These are phyloP conservation scores for Gymnoscopelus microlampas DNA, from an alignment of 2,797 vertebrate genomes.

Conservation along the genomic window DNA sequence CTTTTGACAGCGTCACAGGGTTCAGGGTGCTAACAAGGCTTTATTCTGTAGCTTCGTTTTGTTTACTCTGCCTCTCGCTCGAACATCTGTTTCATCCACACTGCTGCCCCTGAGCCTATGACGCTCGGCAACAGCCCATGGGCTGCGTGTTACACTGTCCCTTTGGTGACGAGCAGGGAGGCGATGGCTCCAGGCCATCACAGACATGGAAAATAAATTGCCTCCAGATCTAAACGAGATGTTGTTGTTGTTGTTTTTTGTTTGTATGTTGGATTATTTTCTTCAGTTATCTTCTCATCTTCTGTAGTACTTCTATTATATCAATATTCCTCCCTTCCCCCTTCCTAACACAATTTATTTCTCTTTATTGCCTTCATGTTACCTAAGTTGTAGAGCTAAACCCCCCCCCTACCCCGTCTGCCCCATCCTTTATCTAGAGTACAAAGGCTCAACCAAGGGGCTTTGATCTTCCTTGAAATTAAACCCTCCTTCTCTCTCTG, in stretches of 20 bases:
- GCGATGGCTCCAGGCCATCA: conserved; percentile 49
- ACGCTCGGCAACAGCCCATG: conserved; percentile 50
- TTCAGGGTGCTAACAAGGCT: conserved; percentile 55
- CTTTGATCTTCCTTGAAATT: conserved; percentile 66
- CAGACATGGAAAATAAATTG: conserved; percentile 68
- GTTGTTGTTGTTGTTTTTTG: conserved; percentile 30
- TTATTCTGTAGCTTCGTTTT: conserved; percentile 27
- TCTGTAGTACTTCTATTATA: conserved; percentile 26
- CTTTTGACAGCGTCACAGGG: conserved; percentile 63
- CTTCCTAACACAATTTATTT: conserved; percentile 18
- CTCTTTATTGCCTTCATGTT: conserved; percentile 44
- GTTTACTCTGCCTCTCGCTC: conserved; percentile 10
- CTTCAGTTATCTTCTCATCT: conserved; percentile 2
- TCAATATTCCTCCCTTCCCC: neutral
- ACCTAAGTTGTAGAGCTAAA: conserved; percentile 59
- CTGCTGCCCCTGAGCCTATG: conserved; percentile 32
- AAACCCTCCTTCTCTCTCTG: conserved; percentile 36
- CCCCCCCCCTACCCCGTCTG: conserved; percentile 8
- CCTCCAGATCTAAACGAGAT: conserved; percentile 50
- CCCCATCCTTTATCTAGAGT: conserved; percentile 58
- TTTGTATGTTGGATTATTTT: conserved; percentile 21
- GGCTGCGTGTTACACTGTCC: conserved; percentile 52
- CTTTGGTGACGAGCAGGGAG: conserved; percentile 62
- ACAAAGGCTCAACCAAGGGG: conserved; percentile 60
- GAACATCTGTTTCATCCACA: conserved; percentile 41